Percentiles rank a stretch among this genome's conserved stretches.
These are phyloP conservation scores for Sceloporus tristichus DNA, from an alignment of 2,113 vertebrate genomes.

Conservation along the genomic window DNA sequence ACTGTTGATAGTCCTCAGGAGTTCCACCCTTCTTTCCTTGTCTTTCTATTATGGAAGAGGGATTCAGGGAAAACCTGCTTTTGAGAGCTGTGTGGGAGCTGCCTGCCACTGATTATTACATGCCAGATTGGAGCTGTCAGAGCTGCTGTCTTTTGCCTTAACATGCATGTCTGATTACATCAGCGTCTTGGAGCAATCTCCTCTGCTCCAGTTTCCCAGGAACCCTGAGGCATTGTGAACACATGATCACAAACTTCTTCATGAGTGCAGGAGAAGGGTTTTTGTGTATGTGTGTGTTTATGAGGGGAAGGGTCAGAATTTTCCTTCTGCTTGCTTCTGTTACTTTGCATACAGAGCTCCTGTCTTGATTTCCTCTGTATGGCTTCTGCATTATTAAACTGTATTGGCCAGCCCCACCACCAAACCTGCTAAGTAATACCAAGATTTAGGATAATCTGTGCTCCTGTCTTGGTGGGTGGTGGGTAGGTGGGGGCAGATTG, in stretches of 20 bases:
- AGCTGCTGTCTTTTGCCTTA: constrained; percentile 19
- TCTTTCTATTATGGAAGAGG: background rate
- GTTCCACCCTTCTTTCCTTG: background rate
- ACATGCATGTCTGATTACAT: constrained; percentile 31
- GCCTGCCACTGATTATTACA: constrained; percentile 21
- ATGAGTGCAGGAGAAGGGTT: background rate
- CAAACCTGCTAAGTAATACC: background rate
- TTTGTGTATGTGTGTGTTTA: no score
- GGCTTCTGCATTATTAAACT: background rate
- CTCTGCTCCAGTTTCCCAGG: constrained; percentile 4
- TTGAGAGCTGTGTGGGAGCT: constrained; percentile 28
- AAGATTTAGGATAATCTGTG: background rate
- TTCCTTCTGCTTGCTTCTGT: background rate
- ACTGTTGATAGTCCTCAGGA: background rate
- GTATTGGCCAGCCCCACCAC: background rate
- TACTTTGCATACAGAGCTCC: background rate
- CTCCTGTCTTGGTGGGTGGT: background rate
- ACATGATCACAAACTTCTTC: background rate
- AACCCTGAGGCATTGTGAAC: constrained; percentile 9
- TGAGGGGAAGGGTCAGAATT: background rate
- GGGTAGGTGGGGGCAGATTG: background rate
- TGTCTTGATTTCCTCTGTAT: background rate
- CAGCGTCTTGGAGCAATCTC: constrained; percentile 27
- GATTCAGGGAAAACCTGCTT: constrained; percentile 9
- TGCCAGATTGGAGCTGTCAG: constrained; percentile 34